These are phyloP conservation scores for Ormyrus rosae DNA, from an alignment of 2,888 invertebrate genomes.

Conservation along the genomic window DNA sequence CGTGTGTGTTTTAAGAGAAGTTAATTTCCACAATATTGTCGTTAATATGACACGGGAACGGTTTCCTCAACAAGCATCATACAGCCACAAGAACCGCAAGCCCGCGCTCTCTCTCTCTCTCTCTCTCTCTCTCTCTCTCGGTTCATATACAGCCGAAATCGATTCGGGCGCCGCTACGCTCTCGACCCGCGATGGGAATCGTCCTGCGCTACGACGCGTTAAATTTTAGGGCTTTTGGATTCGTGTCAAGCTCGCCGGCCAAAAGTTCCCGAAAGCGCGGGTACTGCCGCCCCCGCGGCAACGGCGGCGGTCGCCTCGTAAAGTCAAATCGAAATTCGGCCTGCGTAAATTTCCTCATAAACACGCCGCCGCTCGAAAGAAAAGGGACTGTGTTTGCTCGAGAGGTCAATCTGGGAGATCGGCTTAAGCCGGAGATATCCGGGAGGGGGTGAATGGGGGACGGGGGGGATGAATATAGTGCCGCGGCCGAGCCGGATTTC, in stretches of 20 bases:
- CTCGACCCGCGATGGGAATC: conserved; percentile 22
- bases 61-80: conserved; percentile 23
- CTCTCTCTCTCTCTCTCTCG: neutral
- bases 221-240: conserved; percentile 63
- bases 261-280: conserved; percentile 39
- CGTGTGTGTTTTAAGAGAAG: conserved; percentile 33
- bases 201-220: conserved; percentile 55
- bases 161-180: conserved; percentile 9
- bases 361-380: neutral
- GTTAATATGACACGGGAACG: conserved; percentile 36
- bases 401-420: conserved; percentile 7
- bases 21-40: conserved; percentile 43
- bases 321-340: conserved; percentile 25
- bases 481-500: neutral
- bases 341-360: neutral
- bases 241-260: conserved; percentile 56
- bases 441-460: neutral
- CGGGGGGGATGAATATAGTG: conserved; percentile 22
- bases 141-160: conserved; percentile 17
- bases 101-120: neutral
- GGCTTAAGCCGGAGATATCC: conserved; percentile 41
- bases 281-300: neutral
- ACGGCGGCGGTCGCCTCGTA: neutral
- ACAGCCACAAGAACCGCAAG: conserved; percentile 40
- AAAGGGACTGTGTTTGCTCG: neutral